These are phyloP conservation scores for Clusia tigrina DNA, from an alignment of 2,888 invertebrate genomes.

Conservation along the genomic window DNA sequence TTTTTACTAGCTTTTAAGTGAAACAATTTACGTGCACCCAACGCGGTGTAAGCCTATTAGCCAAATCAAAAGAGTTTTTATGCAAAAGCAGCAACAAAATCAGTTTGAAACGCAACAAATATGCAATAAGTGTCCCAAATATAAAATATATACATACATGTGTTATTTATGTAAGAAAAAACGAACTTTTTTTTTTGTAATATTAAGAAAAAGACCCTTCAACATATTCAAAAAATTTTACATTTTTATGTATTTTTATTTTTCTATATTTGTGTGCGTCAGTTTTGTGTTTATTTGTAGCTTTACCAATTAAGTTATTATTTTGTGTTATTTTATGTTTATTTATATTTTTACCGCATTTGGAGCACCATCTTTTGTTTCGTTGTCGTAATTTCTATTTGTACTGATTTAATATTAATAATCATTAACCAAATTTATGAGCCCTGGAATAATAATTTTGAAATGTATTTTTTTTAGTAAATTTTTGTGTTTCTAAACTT, in stretches of 20 bases:
- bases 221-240: neutral
- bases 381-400: constrained; percentile 44
- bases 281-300: constrained; percentile 1
- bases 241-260: neutral
- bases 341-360: too few species aligned
- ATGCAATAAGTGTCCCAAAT: constrained; percentile 41
- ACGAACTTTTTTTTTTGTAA: neutral
- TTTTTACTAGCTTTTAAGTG: constrained; percentile 29
- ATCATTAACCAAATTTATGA: constrained; percentile 29
- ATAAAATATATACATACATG: constrained; percentile 23
- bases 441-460: constrained; percentile 22
- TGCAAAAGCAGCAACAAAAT: neutral
- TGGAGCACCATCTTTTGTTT: too few species aligned
- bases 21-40: constrained; percentile 18
- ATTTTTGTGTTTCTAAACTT: neutral
- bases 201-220: neutral
- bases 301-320: neutral
- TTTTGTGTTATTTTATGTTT: neutral
- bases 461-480: neutral
- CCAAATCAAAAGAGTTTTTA: constrained; percentile 31
- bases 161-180: constrained; percentile 14
- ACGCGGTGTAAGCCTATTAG: constrained; percentile 27
- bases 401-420: constrained; percentile 59
- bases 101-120: constrained; percentile 37
- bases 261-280: neutral